phyloP scores from a whole-genome alignment of 2,113 vertebrate species.

The Tragelaphus scriptus region DNA sequence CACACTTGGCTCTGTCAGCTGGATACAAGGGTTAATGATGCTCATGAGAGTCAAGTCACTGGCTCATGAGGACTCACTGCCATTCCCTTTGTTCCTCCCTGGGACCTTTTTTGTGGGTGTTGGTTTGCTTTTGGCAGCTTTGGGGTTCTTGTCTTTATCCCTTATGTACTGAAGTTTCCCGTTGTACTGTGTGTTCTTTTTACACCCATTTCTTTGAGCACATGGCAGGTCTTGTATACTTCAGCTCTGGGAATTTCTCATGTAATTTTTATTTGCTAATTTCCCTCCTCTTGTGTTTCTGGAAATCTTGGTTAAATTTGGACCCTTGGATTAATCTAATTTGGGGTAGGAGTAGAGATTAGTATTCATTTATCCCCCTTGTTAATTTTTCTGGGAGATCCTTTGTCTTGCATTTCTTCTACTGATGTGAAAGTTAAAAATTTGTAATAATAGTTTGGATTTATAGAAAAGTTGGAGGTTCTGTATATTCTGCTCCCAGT shows the following conservation, averaged over 20 bases:
- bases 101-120: neutral
- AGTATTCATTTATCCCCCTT: neutral
- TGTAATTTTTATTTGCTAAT: neutral
- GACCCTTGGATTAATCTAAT: neutral
- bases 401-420: neutral
- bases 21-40: neutral
- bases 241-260: neutral
- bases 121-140: neutral
- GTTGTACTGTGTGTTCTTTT: neutral
- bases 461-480: neutral
- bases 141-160: neutral
- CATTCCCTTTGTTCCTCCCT: neutral
- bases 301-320: neutral
- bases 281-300: neutral
- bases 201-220: neutral
- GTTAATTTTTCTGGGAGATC: neutral
- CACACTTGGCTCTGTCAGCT: neutral
- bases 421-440: neutral
- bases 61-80: neutral
- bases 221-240: neutral
- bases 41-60: fast-evolving
- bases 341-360: neutral
- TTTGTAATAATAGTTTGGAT: neutral
- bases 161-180: fast-evolving
- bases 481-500: neutral